Base-by-base conservation (phyloP, 2,797 vertebrate species). In the Parauchenoglanis punctatus region DNA sequence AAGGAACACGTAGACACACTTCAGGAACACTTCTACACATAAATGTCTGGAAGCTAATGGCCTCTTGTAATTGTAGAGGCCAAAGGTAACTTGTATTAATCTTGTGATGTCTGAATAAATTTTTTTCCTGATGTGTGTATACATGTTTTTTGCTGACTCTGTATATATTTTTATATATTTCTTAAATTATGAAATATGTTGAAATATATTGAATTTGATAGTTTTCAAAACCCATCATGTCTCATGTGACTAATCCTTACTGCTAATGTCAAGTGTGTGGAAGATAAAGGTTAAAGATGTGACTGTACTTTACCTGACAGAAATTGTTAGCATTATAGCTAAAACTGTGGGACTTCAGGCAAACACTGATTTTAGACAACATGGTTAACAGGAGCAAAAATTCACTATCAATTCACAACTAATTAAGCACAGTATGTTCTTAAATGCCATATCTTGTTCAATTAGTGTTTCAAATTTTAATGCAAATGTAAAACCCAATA, bases 361-460 rank as follows among this genome's bases (percentile, higher is more conserved):
- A 85, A 54, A 86, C 84, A 87, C 75, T 49, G 87, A 81, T 81
- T 85, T 85, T 75, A 56, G 59, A 28, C 28, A 75, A 25, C 12
- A 40, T 40, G 80, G 72, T 84, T 81, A 87, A 84, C 44, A 84
- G 67, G 72, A 40, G 35, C 7, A 49, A 72, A 54, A 12, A 73
- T 59, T 25, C 65, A 81, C 20, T 77, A 59, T 65, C 54, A 80
- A 58, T 76, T 56, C 18, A 58, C n/a, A n/a, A 56, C 52, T 77
- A 77, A 77, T 56, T 54, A 77, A 52, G 54, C 10, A 35, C 17
- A 87, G 56, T 49, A 77, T 81, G 77, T 58, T 61, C 65, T 56
- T 83, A 85, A 85, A 90, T 52, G 59, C 63, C 73, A 65, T 83
- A 72, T 85, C 56, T 80, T 4, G 0, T 18, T 35, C 76, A 58